Percentiles rank a stretch among this genome's conserved stretches.
These are phyloP conservation scores for Willowsia nigromaculata DNA, from an alignment of 2,888 invertebrate genomes.

Conservation along the genomic window DNA sequence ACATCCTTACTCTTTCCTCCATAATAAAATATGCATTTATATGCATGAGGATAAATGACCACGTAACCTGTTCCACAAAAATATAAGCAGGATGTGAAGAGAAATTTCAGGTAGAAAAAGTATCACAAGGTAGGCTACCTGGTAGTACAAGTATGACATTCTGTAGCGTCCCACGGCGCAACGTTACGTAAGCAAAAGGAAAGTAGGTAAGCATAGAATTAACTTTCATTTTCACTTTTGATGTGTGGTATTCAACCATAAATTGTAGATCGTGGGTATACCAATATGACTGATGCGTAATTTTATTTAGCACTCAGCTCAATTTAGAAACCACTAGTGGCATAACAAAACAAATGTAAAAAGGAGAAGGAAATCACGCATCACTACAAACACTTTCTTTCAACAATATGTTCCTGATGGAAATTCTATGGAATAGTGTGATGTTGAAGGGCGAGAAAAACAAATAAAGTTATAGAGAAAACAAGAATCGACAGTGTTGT, in stretches of 20 bases:
- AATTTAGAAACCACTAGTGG: not conserved
- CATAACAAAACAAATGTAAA: not conserved
- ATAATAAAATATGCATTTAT: not conserved
- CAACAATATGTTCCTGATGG: not conserved
- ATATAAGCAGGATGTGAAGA: not conserved
- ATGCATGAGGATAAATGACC: not conserved
- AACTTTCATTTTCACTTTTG: not conserved
- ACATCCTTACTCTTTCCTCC: not conserved
- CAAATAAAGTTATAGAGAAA: not conserved
- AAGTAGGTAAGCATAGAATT: not conserved
- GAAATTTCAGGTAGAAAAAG: not conserved
- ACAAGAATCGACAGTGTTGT: not conserved
- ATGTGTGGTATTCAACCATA: not conserved
- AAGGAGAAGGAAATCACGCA: too few species aligned
- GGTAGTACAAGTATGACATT: not conserved
- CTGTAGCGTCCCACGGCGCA: not conserved
- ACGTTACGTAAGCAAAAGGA: not conserved
- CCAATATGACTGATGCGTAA: not conserved
- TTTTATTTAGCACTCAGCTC: not conserved
- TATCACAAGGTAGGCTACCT: not conserved
- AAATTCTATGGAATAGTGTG: not conserved
- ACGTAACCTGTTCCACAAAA: constrained; percentile 1
- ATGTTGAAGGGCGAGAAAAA: not conserved
- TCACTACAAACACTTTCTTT: too few species aligned
- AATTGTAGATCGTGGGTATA: too few species aligned